Evolutionary conservation across 2,113 vertebrate genomes (phyloP).

Genomic region (Ceyx melanurus): DNA sequence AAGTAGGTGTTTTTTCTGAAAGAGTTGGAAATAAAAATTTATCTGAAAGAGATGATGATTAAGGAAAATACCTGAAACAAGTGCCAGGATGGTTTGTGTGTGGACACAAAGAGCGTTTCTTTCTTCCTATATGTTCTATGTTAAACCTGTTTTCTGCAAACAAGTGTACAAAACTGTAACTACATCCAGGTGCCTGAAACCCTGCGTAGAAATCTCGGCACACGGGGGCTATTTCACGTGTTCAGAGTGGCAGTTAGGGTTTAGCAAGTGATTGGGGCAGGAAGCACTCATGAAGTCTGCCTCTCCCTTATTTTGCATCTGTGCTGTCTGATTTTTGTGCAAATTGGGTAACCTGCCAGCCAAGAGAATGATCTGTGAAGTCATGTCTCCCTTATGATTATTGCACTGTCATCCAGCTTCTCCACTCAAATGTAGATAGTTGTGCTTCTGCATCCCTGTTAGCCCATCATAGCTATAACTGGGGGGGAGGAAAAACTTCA

Average conservation of each 20-base stretch:
- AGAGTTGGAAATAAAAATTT: background rate
- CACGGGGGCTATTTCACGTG: background rate
- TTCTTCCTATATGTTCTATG: accelerated
- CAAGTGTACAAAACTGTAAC: background rate
- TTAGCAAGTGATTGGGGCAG: background rate
- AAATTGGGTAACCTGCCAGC: background rate
- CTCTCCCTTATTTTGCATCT: background rate
- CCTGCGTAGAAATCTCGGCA: background rate
- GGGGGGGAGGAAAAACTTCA: background rate
- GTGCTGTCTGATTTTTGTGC: background rate
- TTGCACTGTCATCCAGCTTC: too few relatives aligned
- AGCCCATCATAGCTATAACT: accelerated
- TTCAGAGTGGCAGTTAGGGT: background rate
- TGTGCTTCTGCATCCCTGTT: background rate
- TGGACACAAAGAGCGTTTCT: background rate
- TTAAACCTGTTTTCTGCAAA: background rate
- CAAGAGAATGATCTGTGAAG: background rate
- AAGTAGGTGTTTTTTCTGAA: background rate
- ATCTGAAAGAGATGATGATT: background rate
- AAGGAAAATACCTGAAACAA: background rate
- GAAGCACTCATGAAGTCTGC: background rate
- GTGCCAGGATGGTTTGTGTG: background rate
- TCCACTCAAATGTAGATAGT: background rate
- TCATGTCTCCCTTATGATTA: background rate
- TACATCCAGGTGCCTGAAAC: background rate